Evolutionary conservation across 2,113 vertebrate species (phyloP), one percentile per base, ranked within the genome.

Genomic region (Apteryx mantelli): DNA sequence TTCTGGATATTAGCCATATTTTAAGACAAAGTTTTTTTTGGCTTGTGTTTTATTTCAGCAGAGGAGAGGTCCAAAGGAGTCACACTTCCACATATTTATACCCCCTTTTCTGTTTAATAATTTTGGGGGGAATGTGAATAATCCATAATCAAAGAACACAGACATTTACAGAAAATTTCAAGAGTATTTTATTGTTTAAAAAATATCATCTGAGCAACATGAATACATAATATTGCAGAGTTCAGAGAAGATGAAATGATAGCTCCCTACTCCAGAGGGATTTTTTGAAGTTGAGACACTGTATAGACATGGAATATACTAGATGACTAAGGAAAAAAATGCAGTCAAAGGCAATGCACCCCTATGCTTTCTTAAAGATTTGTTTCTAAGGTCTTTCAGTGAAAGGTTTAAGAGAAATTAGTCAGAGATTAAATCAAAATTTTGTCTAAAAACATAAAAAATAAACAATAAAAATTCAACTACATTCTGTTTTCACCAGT

Each of bases 401-500:
- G 82, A 88, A 96, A 94, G 19, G 55, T 61, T 96, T 88, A 81
- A 66, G 82, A 75, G 7, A 75, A 83, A 83, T 53, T 58, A 83
- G 77, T 70, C 55, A 78, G 34, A 65, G 28, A 83, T 10, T 63
- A 86, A 75, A 95, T 28, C 22, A 85, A 20, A 81, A 79, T 88
- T 56, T 65, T 64, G 25, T 70, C 64, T 77, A 86, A 91, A 70
- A 18, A 61, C 22, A 60, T 3, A 77, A 53, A 82, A 91, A 83
- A 5, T 44, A 84, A 95, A 75, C 15, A 69, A 52, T 50, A 73
- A 83, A 71, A 65, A 71, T 19, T 24, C 7, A 68, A 55, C 40
- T 83, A 83, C 50, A 66, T 88, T 86, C 34, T 68, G 18, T 78
- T 93, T 94, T 94, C 93, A 93, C 74, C 78, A 90, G 56, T 61